These are phyloP conservation scores for Ciconia maguari DNA, from an alignment of 2,113 vertebrate genomes.

Conservation along the genomic window DNA sequence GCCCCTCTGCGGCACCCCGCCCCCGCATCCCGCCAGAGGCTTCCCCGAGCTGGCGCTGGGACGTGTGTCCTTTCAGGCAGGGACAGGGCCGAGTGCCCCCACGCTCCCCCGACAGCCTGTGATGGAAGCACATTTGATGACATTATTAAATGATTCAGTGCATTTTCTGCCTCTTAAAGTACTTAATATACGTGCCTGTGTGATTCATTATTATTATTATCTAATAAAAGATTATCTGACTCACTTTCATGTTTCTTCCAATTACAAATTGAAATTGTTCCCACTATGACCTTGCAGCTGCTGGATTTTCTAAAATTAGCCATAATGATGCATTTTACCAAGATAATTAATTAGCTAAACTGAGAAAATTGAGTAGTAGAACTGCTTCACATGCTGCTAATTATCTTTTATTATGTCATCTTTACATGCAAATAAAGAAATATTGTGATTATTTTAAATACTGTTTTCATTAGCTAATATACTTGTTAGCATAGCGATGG, in stretches of 20 bases:
- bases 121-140: not conserved
- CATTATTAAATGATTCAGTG: conserved; percentile 6
- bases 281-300: conserved; percentile 70
- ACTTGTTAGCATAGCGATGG: conserved; percentile 15
- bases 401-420: conserved; percentile 73
- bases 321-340: conserved; percentile 69
- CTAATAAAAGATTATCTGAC: conserved; percentile 70
- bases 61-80: accelerated
- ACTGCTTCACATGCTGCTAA: conserved; percentile 65
- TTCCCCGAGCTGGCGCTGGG: accelerated
- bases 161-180: conserved; percentile 47
- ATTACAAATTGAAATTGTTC: conserved; percentile 66
- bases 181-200: not conserved
- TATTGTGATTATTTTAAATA: conserved; percentile 70
- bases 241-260: conserved; percentile 66
- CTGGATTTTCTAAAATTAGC: conserved; percentile 72
- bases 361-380: conserved; percentile 68
- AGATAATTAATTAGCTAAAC: conserved; percentile 73
- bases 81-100: not conserved
- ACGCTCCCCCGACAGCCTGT: not conserved
- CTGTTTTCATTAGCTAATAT: conserved; percentile 65
- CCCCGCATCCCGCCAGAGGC: accelerated
- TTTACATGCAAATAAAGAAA: conserved; percentile 74
- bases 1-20: accelerated
- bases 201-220: conserved; percentile 61